Conservation (phyloP, 92 coral and sea anemone species). For the Bergia sp. region DNA sequence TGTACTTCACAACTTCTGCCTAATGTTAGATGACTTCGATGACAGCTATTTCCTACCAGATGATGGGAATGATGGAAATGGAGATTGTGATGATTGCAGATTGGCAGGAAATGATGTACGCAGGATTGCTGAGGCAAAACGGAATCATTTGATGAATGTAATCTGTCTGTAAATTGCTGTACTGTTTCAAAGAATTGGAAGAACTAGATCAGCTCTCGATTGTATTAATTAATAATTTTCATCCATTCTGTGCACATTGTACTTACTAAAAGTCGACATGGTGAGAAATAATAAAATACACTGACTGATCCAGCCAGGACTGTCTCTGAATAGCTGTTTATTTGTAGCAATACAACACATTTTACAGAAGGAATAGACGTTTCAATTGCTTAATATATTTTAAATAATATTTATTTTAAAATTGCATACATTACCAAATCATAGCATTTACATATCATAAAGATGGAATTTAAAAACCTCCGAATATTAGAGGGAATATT, state of each 20-base stretch:
- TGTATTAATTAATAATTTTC: background rate
- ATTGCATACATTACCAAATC: background rate
- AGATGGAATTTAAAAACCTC: too few species aligned
- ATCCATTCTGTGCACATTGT: background rate
- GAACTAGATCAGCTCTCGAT: background rate
- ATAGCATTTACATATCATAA: too few species aligned
- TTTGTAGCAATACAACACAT: conserved; percentile 4
- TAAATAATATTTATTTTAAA: too few species aligned
- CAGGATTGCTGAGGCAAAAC: too few species aligned
- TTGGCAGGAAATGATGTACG: too few species aligned
- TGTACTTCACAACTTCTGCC: conserved; percentile 64
- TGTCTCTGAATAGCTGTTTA: conserved; percentile 16
- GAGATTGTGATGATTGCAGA: too few species aligned
- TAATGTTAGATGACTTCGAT: conserved; percentile 56
- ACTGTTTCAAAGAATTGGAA: background rate
- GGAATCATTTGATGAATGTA: too few species aligned
- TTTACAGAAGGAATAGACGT: background rate
- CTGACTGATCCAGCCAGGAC: conserved; percentile 7
- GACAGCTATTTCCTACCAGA: conserved; percentile 45
- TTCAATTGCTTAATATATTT: background rate
- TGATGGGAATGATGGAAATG: conserved; percentile 34
- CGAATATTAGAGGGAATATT: too few species aligned
- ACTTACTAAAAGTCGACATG: background rate
- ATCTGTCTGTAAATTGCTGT: too few species aligned
- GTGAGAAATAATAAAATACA: background rate